Evolutionary conservation across 2,797 vertebrate genomes (phyloP), one percentile per base, ranked within the genome.

Genomic region (Mormyrus proboscirostris): DNA sequence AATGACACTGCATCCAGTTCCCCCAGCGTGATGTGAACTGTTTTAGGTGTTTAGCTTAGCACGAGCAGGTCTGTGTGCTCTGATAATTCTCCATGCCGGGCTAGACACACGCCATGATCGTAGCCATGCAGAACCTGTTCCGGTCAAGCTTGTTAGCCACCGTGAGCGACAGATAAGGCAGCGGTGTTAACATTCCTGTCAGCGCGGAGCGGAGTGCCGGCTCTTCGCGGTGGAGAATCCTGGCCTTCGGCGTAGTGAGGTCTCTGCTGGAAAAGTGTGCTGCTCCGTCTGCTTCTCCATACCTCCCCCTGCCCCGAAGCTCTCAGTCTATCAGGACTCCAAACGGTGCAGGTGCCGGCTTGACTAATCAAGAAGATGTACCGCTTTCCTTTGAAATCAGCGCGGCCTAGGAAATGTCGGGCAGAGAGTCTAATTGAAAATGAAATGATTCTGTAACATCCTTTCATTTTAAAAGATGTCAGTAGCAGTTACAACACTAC

Each of bases 151-250:
- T 25, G 59, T 51, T 73, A 53, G 55, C 79, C 55, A 53, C 22
- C n/a, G 69, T 41, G 22, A 38, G 76, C 7, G 47, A 9, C 59
- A 16, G 16, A 41, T 69, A 69, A 89, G 89, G 87, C 53, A 51
- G 87, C 22, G 22, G 29, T 87, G 84, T 12, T 83, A 85, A 86
- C 87, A 25, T 87, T 87, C 55, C 79, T 79, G 88, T 88, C 82
- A 65, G 29, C 65, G 19, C 49, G 65, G 50, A 83, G 51, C 22
- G 57, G 79, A 57, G 19, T 41, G 53, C 59, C 0, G 16, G 55
- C 9, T 9, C 16, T 38, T 53, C 6, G 25, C 16, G 50, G 50
- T 0, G 25, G 29, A 86, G 51, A 55, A 86, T 57, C 84, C 83
- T 53, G 9, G 29, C 84, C 84, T 55, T 22, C 2, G 51, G 84